These are phyloP conservation scores for Leptinotarsa undecemlineata DNA, from an alignment of 1,140 invertebrate species.

Conservation along the genomic window DNA sequence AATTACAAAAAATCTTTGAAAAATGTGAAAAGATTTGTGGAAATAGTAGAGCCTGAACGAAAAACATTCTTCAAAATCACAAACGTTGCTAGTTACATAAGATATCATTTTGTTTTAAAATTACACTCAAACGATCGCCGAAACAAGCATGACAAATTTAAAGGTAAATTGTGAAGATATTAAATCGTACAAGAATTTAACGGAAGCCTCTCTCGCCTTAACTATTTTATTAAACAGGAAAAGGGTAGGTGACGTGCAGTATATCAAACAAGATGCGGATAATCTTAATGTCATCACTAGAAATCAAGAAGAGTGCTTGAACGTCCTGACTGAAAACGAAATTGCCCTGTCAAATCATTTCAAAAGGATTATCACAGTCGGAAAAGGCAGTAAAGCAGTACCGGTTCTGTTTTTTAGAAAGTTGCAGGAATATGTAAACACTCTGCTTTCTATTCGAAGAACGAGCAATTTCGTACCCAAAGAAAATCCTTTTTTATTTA, in stretches of 20 bases:
- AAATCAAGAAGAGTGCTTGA: constrained; percentile 33
- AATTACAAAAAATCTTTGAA: constrained; percentile 30
- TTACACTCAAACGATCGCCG: constrained; percentile 20
- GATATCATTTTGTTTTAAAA: constrained; percentile 28
- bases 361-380: constrained; percentile 33
- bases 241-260: constrained; percentile 37
- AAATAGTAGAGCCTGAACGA: constrained; percentile 29
- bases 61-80: constrained; percentile 26
- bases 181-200: constrained; percentile 30
- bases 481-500: constrained; percentile 33
- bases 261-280: constrained; percentile 33
- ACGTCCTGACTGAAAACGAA: constrained; percentile 27
- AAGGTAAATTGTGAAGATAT: constrained; percentile 22
- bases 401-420: constrained; percentile 34
- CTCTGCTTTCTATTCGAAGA: constrained; percentile 11
- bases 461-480: constrained; percentile 6
- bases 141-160: constrained; percentile 22
- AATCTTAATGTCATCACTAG: not conserved
- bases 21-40: constrained; percentile 27
- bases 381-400: constrained; percentile 37
- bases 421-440: constrained; percentile 28
- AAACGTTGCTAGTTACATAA: constrained; percentile 26
- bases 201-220: constrained; percentile 30
- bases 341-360: constrained; percentile 33
- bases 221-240: constrained; percentile 38